A percentile compares a stretch with the other conserved stretches of the same genome.
Conservation (phyloP, 2,797 vertebrate genomes). For the Hylomyscus alleni region DNA sequence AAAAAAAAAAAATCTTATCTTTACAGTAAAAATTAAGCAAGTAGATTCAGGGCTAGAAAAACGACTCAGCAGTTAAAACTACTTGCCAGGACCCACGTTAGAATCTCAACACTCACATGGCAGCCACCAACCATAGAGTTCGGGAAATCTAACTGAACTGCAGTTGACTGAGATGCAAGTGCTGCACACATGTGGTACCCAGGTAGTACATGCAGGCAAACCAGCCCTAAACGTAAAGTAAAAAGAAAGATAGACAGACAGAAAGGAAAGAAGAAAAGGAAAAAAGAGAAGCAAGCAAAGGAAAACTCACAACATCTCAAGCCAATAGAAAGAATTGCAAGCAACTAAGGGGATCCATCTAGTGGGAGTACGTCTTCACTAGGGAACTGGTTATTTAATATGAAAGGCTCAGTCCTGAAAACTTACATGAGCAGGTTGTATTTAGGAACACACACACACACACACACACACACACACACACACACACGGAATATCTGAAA, state of each 20-base stretch:
- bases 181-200: neutral
- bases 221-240: neutral
- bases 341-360: neutral
- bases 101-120: neutral
- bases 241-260: neutral
- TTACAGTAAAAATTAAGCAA: neutral
- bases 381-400: too few relatives aligned
- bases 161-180: too few relatives aligned
- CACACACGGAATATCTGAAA: neutral
- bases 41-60: neutral
- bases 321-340: neutral
- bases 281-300: neutral
- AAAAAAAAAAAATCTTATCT: neutral
- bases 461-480: neutral
- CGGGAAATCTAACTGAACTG: neutral
- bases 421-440: neutral
- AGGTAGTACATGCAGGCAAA: neutral
- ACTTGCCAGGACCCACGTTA: neutral
- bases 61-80: neutral
- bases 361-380: neutral
- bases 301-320: neutral
- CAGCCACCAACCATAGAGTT: neutral
- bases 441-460: neutral
- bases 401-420: neutral
- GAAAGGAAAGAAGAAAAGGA: neutral